A percentile compares a stretch with the other conserved stretches of the same genome.
phyloP scores from a whole-genome alignment of 2,888 invertebrate genomes.

The Baccha elongata region DNA sequence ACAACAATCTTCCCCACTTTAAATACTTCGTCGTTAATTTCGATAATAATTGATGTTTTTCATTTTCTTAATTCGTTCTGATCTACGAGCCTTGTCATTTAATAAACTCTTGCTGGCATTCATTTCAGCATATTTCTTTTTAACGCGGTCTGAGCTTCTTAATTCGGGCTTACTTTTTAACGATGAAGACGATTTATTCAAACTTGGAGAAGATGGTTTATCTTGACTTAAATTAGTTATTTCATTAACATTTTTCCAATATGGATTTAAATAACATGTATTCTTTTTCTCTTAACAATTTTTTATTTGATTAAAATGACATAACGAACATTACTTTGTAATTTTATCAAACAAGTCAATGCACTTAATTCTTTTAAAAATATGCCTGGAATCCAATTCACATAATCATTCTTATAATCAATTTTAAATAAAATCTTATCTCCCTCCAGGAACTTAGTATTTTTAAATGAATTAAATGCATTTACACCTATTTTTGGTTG shows the following conservation, averaged over 20 bases:
- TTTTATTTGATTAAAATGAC: constrained; percentile 10
- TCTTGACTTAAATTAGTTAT: not conserved
- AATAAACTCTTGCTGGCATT: not conserved
- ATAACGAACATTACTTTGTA: not conserved
- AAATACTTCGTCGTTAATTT: not conserved
- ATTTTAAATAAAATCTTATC: constrained; percentile 17
- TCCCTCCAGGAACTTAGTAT: constrained; percentile 23
- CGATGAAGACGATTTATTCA: not conserved
- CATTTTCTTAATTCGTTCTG: not conserved
- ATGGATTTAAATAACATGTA: not conserved
- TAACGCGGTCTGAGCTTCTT: not conserved
- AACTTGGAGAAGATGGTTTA: not conserved
- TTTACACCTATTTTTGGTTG: not conserved
- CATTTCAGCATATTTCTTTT: not conserved
- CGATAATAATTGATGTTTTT: not conserved
- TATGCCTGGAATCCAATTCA: constrained; percentile 13
- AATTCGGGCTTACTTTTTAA: not conserved
- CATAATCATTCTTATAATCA: constrained; percentile 3
- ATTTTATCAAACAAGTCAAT: constrained; percentile 21
- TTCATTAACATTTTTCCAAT: not conserved
- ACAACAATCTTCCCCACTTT: not conserved
- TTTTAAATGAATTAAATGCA: constrained; percentile 26
- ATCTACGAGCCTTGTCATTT: not conserved
- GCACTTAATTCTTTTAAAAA: constrained; percentile 26
- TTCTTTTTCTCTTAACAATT: not conserved